phyloP scores from a whole-genome alignment of 2,888 invertebrate genomes.

The Cyclophora punctaria region DNA sequence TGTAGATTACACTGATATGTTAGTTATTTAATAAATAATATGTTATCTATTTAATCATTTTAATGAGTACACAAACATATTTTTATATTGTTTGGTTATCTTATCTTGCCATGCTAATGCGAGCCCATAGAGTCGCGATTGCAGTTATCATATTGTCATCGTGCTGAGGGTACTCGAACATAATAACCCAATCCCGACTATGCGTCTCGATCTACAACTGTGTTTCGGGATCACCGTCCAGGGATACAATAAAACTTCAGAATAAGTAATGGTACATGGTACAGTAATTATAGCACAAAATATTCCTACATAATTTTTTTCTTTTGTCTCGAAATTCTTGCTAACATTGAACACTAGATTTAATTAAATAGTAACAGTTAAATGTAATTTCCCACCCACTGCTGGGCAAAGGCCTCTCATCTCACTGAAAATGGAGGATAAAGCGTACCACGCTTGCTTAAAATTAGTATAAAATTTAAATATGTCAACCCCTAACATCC shows the following conservation, averaged over 20 bases:
- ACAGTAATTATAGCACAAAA: no score
- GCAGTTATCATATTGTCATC: constrained; percentile 44
- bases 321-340: no score
- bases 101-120: constrained; percentile 9
- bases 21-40: constrained; percentile 9
- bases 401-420: no score
- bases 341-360: not conserved
- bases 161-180: constrained; percentile 73
- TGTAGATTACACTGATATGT: not conserved
- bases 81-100: no score
- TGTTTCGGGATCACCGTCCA: constrained; percentile 65
- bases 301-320: no score
- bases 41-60: not conserved
- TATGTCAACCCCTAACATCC: no score
- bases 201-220: constrained; percentile 62
- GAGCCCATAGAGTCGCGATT: constrained; percentile 73
- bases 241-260: constrained; percentile 36
- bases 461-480: no score
- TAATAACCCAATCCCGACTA: constrained; percentile 55
- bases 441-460: no score
- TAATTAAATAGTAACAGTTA: not conserved
- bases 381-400: no score
- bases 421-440: no score
- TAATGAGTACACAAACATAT: no score
- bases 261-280: not conserved